phyloP scores from a whole-genome alignment of 2,113 vertebrate genomes.

The Picathartes gymnocephalus region DNA sequence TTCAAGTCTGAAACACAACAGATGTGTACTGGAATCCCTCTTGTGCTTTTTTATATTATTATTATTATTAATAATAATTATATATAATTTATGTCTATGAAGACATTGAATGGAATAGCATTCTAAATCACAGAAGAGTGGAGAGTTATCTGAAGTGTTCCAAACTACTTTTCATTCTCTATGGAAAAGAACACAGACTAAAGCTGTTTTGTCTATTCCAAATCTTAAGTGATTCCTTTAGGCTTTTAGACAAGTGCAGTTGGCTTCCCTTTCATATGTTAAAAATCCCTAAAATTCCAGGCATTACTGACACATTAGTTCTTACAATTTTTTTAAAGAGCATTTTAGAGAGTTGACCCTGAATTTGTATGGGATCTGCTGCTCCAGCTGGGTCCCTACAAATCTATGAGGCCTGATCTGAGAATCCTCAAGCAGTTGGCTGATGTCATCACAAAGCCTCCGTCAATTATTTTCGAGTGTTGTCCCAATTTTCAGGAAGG shows the following conservation, averaged over 20 bases:
- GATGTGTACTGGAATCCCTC: background rate
- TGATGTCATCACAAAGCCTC: background rate
- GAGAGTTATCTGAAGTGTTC: background rate
- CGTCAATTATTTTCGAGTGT: fast-evolving
- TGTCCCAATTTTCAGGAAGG: background rate
- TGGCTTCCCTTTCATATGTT: background rate
- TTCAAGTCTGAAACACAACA: constrained; percentile 20
- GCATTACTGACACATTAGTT: background rate
- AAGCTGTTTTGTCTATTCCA: background rate
- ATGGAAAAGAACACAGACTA: background rate
- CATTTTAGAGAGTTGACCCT: background rate
- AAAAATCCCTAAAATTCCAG: background rate
- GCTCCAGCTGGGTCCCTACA: background rate
- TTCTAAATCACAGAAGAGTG: background rate
- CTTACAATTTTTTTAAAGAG: background rate
- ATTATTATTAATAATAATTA: background rate
- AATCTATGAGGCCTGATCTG: background rate
- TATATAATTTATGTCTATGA: too few species aligned
- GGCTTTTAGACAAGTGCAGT: background rate
- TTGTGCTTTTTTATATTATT: background rate
- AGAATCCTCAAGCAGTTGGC: background rate
- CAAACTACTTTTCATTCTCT: background rate
- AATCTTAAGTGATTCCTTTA: background rate
- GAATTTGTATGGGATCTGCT: background rate
- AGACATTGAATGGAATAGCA: background rate